A percentile compares a stretch with the other conserved stretches of the same genome.
Conservation (phyloP, 2,888 invertebrate genomes). For the Meta bourneti region DNA sequence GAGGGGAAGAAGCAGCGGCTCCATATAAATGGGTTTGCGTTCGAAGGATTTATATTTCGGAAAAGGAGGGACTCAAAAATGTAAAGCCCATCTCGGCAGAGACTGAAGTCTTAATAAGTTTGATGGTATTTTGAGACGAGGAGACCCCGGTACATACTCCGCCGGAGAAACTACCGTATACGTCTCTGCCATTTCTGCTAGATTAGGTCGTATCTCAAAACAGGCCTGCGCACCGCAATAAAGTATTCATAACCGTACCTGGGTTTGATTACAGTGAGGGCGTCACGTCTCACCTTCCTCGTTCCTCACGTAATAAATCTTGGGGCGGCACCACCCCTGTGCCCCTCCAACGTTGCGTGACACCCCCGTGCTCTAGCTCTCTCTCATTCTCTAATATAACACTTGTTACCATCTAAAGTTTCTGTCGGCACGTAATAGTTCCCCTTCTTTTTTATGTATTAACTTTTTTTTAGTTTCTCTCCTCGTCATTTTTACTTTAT, state of each 20-base stretch:
- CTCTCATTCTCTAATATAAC: constrained; percentile 70
- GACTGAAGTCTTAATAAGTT: constrained; percentile 75
- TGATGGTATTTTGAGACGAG: constrained; percentile 75
- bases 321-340: not conserved
- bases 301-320: constrained; percentile 76
- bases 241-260: constrained; percentile 77
- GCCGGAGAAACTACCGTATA: constrained; percentile 57
- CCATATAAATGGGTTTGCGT: constrained; percentile 70
- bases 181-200: constrained; percentile 75
- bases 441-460: constrained; percentile 34
- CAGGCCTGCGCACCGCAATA: constrained; percentile 64
- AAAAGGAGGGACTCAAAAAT: constrained; percentile 71
- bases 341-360: constrained; percentile 38
- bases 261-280: constrained; percentile 74
- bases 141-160: constrained; percentile 6
- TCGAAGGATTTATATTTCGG: constrained; percentile 74
- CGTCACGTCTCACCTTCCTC: constrained; percentile 74
- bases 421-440: constrained; percentile 75
- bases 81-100: constrained; percentile 66
- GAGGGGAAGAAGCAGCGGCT: constrained; percentile 8
- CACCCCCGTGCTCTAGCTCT: constrained; percentile 10
- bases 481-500: constrained; percentile 27
- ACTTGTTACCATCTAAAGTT: constrained; percentile 76
- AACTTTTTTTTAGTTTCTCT: constrained; percentile 32
- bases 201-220: constrained; percentile 74